phyloP scores from a whole-genome alignment of 2,888 invertebrate species.

The Hartigia nigra region DNA sequence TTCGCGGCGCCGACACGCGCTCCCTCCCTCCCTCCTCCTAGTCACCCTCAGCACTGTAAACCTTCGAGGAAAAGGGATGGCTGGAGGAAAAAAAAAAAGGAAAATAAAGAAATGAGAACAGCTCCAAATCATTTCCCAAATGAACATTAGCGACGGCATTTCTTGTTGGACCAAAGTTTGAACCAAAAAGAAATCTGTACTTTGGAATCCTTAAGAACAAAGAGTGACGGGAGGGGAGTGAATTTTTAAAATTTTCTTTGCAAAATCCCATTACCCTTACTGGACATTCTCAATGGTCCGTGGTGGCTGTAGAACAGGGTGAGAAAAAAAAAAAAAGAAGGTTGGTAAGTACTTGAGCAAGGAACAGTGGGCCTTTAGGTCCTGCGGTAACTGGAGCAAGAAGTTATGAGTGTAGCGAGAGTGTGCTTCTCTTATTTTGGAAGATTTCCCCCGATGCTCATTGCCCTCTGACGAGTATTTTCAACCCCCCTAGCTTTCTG shows the following conservation, averaged over 20 bases:
- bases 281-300: background rate
- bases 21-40: background rate
- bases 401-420: conserved; percentile 4
- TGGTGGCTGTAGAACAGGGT: background rate
- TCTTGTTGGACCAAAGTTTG: background rate
- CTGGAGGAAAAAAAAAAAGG: conserved; percentile 9
- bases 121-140: background rate
- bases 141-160: conserved; percentile 13
- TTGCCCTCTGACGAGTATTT: conserved; percentile 36
- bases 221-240: background rate
- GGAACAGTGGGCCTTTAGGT: conserved; percentile 1
- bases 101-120: background rate
- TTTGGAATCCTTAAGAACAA: background rate
- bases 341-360: background rate
- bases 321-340: background rate
- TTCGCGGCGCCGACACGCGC: conserved; percentile 30
- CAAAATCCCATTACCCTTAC: background rate
- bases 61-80: conserved; percentile 15
- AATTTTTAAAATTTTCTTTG: background rate
- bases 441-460: conserved; percentile 59
- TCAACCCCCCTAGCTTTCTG: background rate
- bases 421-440: conserved; percentile 49
- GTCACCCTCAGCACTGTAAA: background rate
- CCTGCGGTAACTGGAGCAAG: conserved; percentile 17
- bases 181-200: background rate